Conservation (phyloP, 2,113 vertebrate species). For the Gobiocypris rarus region DNA sequence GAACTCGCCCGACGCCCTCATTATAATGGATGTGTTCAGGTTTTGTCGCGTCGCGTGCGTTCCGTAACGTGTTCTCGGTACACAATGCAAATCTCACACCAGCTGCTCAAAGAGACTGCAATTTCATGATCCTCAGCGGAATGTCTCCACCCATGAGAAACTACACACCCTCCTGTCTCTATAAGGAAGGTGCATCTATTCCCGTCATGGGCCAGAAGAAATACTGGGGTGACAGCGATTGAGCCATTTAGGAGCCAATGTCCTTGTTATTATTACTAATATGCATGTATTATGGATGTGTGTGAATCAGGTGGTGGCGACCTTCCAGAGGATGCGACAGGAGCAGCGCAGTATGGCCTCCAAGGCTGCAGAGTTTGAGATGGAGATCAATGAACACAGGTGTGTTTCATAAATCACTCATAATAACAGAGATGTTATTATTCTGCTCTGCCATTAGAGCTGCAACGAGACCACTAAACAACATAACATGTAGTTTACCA, state of each 20-base stretch:
- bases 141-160: neutral
- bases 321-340: conserved; percentile 90
- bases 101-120: neutral
- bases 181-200: conserved; percentile 5
- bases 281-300: neutral
- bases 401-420: conserved; percentile 42
- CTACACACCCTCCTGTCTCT: neutral
- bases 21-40: neutral
- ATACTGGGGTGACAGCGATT: neutral
- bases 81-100: neutral
- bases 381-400: conserved; percentile 94
- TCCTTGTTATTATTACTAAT: neutral
- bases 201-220: neutral
- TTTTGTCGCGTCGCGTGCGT: neutral
- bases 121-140: neutral
- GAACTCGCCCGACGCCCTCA: neutral
- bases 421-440: too few relatives aligned
- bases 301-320: conserved; percentile 83
- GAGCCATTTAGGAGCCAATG: neutral
- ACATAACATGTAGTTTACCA: too few relatives aligned
- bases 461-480: too few relatives aligned
- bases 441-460: too few relatives aligned
- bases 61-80: neutral
- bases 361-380: conserved; percentile 88
- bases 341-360: conserved; percentile 89